Evolutionary conservation across 2,113 vertebrate genomes (phyloP).

Genomic region (Lathamus discolor): DNA sequence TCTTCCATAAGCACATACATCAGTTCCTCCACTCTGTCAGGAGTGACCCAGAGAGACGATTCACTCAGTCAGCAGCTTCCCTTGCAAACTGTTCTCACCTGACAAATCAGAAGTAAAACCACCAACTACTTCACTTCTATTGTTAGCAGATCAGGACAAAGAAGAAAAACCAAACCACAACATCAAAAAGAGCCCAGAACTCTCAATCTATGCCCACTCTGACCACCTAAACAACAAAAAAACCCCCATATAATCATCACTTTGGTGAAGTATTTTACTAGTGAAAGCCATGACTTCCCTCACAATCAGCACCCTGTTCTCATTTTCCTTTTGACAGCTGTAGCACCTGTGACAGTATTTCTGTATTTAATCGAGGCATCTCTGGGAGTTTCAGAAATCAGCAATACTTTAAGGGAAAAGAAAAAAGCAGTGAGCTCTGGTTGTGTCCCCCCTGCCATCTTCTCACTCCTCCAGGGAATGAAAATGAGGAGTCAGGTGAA

Average conservation of each 20-base stretch:
- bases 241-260: neutral
- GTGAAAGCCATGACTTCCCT: neutral
- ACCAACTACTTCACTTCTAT: neutral
- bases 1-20: fast-evolving
- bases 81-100: neutral
- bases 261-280: neutral
- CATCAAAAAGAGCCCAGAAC: neutral
- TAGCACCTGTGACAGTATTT: neutral
- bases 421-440: neutral
- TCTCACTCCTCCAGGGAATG: neutral
- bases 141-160: neutral
- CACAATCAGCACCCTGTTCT: neutral
- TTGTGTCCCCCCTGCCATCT: neutral
- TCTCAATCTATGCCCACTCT: neutral
- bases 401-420: neutral
- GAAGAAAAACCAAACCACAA: neutral
- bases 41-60: neutral
- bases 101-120: neutral
- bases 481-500: neutral
- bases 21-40: neutral
- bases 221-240: neutral
- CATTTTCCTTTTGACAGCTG: neutral
- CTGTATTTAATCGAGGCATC: neutral
- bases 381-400: neutral
- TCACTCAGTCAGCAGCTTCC: neutral